Percentiles rank a stretch among this genome's conserved stretches.
Conservation (phyloP, 2,113 vertebrate genomes). For the Ctenodactylus gundi region DNA sequence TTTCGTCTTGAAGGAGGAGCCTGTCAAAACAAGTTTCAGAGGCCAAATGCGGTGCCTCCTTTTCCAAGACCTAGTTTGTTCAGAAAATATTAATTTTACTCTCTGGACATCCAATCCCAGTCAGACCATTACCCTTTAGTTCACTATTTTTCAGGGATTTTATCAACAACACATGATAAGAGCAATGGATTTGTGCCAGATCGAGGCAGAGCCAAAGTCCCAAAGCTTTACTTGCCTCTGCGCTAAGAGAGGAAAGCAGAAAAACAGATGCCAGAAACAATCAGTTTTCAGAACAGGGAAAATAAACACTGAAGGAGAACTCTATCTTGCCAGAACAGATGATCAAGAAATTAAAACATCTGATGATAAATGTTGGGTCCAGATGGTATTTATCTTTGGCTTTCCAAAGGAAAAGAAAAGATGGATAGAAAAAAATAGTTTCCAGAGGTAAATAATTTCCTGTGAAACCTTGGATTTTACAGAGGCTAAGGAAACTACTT, state of each 20-base stretch:
- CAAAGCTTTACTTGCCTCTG: not conserved
- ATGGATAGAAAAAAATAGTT: not conserved
- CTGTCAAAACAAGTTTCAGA: not conserved
- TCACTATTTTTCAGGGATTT: not conserved
- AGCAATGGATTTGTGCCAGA: not conserved
- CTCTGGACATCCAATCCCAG: not conserved
- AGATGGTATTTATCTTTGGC: constrained; percentile 37
- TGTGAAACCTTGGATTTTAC: not conserved
- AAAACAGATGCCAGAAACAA: constrained; percentile 23
- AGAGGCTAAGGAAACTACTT: not conserved
- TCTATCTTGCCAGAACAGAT: constrained; percentile 40
- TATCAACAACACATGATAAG: not conserved
- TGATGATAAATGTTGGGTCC: constrained; percentile 54
- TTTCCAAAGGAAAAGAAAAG: constrained; percentile 20
- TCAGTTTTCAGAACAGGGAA: constrained; percentile 14
- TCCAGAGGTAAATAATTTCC: not conserved
- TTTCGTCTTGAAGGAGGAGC: not conserved
- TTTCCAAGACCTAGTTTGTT: not conserved
- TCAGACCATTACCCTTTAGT: not conserved
- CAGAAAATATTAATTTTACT: constrained; percentile 2
- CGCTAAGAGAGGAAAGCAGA: not conserved
- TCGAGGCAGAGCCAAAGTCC: not conserved
- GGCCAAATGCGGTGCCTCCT: not conserved
- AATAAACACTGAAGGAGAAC: constrained; percentile 20
- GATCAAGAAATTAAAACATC: constrained; percentile 58